These are phyloP conservation scores for Indicator indicator DNA, from an alignment of 2,113 vertebrate species.

Conservation along the genomic window DNA sequence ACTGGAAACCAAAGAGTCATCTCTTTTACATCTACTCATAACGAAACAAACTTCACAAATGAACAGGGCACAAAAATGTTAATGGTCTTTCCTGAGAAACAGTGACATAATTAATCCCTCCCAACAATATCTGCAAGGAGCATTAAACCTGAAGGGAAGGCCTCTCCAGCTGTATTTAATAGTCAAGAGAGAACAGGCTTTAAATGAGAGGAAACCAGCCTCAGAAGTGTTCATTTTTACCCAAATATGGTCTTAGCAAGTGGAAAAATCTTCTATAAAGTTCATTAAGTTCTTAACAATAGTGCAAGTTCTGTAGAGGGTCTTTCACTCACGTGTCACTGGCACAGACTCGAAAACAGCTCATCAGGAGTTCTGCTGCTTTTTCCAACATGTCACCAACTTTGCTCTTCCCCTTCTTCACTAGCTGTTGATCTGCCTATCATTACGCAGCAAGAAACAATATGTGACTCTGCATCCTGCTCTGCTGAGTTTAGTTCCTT, in stretches of 20 bases:
- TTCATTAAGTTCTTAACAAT: neutral
- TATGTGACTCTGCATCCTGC: neutral
- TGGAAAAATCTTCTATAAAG: neutral
- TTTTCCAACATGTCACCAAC: constrained; percentile 95
- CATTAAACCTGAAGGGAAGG: neutral
- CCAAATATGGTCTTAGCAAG: neutral
- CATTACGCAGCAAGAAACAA: neutral
- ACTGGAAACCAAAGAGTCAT: neutral
- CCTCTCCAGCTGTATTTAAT: neutral
- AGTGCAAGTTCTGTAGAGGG: neutral
- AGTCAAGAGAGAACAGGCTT: neutral
- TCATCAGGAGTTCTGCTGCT: constrained; percentile 94
- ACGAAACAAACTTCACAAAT: neutral
- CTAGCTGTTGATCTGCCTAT: constrained; percentile 93
- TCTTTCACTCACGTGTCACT: constrained; percentile 90
- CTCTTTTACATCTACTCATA: neutral
- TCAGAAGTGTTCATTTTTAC: neutral
- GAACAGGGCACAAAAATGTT: neutral
- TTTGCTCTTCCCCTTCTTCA: constrained; percentile 91
- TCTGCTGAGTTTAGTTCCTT: neutral
- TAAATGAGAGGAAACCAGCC: neutral
- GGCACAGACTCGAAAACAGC: constrained; percentile 96
- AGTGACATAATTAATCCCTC: neutral
- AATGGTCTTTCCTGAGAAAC: neutral
- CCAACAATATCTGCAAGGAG: neutral